Base-by-base conservation (phyloP, 2,888 invertebrate species). In the Tetanocera ferruginea region DNA sequence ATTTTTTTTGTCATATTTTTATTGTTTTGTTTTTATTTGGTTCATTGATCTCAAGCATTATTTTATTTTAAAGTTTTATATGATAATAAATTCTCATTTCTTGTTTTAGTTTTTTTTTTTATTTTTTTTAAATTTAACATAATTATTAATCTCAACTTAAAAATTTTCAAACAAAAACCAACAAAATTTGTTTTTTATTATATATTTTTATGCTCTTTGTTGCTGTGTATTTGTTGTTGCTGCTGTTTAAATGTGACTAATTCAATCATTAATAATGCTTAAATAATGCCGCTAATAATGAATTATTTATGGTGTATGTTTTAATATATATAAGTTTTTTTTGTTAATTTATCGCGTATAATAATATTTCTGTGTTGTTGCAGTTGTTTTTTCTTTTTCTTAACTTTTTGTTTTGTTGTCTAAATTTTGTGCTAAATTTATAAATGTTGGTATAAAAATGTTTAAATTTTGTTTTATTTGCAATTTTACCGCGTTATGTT, bases 21-120 rank as follows among this genome's bases (percentile, higher is more conserved):
- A 25, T 52, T 70, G 14, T 34, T 34, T 66, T 17, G n/a, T 28
- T 34, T 34, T 8, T 14, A 19, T 1, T 23, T 43, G n/a, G 51
- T 52, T n/a, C n/a, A 11, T 66, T 19, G 23, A 14, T 62, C 75
- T 70, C 55, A 34, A 23, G n/a, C 66, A 28, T 76, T 31, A 64
- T 86, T 85, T 82, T 84, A 84, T 84, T 83, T 82, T 31, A 5
- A 37, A 2, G 0, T 17, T 37, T n/a, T 66, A n/a, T 37, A 23
- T 70, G 75, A 51, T n/a, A 34, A 23, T 43, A 51, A 51, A 28
- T 11, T 67, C n/a, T n/a, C n/a, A n/a, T n/a, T n/a, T n/a, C n/a
- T n/a, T n/a, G n/a, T n/a, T n/a, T n/a, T n/a, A n/a, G n/a, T n/a
- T n/a, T n/a, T 43, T 34, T 19, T 49, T 75, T 70, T 69, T 62